Conservation (phyloP, 1,140 invertebrate genomes). For the Oppia nitens region DNA sequence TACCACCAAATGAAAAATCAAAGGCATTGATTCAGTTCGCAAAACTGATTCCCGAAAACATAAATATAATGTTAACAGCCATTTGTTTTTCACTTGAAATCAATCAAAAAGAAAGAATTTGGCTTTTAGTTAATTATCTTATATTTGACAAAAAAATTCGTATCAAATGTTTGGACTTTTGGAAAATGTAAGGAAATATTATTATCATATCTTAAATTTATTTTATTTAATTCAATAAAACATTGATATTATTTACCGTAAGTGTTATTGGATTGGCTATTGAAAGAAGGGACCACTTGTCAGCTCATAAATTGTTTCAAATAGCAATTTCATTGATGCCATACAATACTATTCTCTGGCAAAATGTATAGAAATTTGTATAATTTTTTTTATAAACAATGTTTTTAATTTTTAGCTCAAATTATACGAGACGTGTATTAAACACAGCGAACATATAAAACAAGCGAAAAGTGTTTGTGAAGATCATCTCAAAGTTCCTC, state of each 20-base stretch:
- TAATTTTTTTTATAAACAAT: not conserved
- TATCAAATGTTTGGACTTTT: constrained; percentile 7
- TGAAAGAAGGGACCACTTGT: constrained; percentile 12
- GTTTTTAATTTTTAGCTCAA: constrained; percentile 1
- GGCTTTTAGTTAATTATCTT: constrained; percentile 1
- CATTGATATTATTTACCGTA: not conserved
- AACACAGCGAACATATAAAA: constrained; percentile 5
- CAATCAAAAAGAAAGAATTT: constrained; percentile 6
- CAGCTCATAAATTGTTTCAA: constrained; percentile 13
- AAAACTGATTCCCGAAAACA: constrained; percentile 1
- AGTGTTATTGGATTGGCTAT: constrained; percentile 13
- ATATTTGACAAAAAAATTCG: constrained; percentile 9
- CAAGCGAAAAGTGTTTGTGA: not conserved
- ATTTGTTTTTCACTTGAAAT: not conserved
- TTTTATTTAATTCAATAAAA: not conserved
- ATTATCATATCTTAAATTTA: not conserved
- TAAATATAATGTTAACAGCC: not conserved
- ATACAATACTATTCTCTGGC: constrained; percentile 10
- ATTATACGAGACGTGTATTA: constrained; percentile 8
- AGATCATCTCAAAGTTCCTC: not conserved
- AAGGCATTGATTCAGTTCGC: constrained; percentile 5
- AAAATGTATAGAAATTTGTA: constrained; percentile 8
- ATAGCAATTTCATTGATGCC: constrained; percentile 9
- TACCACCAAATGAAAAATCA: not conserved
- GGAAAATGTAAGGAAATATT: constrained; percentile 8